Evolutionary conservation across 2,113 vertebrate species (phyloP).

Genomic region (Melanostigma gelatinosum): DNA sequence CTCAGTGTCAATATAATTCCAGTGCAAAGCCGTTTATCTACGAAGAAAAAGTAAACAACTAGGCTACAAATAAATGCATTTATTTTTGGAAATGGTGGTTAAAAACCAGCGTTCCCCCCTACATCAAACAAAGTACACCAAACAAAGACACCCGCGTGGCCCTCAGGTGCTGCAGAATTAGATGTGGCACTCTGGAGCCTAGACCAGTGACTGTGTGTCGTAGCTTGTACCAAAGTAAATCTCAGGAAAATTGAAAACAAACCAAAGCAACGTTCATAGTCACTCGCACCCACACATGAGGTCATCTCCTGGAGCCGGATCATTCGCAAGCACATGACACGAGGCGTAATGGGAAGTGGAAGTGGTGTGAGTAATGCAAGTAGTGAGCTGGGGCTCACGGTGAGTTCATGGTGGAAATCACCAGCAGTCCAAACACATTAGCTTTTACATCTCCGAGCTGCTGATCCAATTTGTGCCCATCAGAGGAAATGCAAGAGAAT

Average conservation of each 20-base stretch:
- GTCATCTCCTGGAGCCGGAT: slow-evolving; percentile 67
- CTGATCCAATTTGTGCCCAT: slow-evolving; percentile 76
- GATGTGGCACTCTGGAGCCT: background rate
- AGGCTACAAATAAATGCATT: background rate
- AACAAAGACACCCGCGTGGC: background rate
- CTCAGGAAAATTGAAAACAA: slow-evolving; percentile 59
- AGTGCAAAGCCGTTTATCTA: background rate
- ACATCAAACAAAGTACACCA: slow-evolving; percentile 3
- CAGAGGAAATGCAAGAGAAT: slow-evolving; percentile 73
- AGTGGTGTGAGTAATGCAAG: slow-evolving; percentile 66
- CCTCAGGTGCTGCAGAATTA: slow-evolving; percentile 5
- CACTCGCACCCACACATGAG: slow-evolving; percentile 70
- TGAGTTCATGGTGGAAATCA: slow-evolving; percentile 64
- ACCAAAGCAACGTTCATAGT: slow-evolving; percentile 66
- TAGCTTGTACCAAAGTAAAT: slow-evolving; percentile 40
- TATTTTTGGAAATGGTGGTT: background rate
- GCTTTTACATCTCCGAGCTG: slow-evolving; percentile 63
- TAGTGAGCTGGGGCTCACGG: slow-evolving; percentile 52
- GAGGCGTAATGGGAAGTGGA: slow-evolving; percentile 64
- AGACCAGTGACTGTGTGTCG: slow-evolving; percentile 33
- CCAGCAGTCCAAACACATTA: slow-evolving; percentile 65
- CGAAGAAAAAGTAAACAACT: background rate
- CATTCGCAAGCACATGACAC: slow-evolving; percentile 60
- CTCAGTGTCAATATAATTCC: background rate
- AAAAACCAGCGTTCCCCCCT: background rate